Evolutionary conservation across 92 coral and sea anemone genomes (phyloP).

Genomic region (Isaurus tuberculatus): DNA sequence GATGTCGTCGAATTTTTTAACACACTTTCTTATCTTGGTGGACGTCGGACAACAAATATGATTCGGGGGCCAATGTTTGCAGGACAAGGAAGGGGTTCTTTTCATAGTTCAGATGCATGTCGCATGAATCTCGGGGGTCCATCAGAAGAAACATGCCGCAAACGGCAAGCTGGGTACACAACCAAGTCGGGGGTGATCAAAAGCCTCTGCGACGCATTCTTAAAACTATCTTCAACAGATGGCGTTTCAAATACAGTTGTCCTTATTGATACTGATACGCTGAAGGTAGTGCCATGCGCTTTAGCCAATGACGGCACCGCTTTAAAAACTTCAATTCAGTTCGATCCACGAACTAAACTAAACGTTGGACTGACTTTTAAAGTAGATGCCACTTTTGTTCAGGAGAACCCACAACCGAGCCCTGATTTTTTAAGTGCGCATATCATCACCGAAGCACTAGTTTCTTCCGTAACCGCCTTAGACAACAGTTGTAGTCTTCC

Average conservation of each 20-base stretch:
- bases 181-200: conserved; percentile 42
- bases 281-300: conserved; percentile 44
- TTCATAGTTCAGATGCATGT: conserved; percentile 31
- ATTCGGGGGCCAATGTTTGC: conserved; percentile 49
- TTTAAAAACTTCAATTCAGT: conserved; percentile 56
- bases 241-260: background rate
- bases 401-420: conserved; percentile 46
- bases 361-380: conserved; percentile 45
- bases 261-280: background rate
- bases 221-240: background rate
- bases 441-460: conserved; percentile 32
- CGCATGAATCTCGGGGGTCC: conserved; percentile 67
- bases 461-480: conserved; percentile 40
- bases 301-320: conserved; percentile 56
- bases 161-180: conserved; percentile 53
- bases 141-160: conserved; percentile 40
- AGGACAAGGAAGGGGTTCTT: conserved; percentile 46
- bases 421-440: conserved; percentile 53
- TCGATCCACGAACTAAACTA: conserved; percentile 46
- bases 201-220: background rate
- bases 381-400: conserved; percentile 41
- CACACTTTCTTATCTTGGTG: conserved; percentile 47
- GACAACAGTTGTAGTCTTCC: conserved; percentile 56
- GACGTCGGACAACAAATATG: conserved; percentile 26
- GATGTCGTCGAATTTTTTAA: conserved; percentile 56